Evolutionary conservation across 1,140 invertebrate genomes (phyloP).

Genomic region (Leguminivora glycinivorella): DNA sequence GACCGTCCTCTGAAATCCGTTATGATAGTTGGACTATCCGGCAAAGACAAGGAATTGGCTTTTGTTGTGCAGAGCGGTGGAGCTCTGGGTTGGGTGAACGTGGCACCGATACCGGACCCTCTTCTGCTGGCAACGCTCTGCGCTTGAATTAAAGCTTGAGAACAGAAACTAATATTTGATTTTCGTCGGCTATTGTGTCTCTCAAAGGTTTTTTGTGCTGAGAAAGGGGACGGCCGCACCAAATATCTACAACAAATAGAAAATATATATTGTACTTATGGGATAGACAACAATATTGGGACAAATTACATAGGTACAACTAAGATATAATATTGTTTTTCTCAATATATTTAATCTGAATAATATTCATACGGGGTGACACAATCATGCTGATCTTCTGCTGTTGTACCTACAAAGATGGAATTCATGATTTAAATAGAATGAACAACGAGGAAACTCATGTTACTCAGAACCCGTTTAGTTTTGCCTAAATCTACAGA

Average conservation of each 20-base stretch:
- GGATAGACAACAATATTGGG: too few species aligned
- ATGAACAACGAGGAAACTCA: too few species aligned
- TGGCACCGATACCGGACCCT: constrained; percentile 81
- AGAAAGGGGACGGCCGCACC: constrained; percentile 93
- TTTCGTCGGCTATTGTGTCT: constrained; percentile 93
- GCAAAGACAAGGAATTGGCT: constrained; percentile 92
- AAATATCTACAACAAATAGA: constrained; percentile 83
- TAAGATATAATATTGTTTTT: too few species aligned
- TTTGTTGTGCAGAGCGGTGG: constrained; percentile 89
- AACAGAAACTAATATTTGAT: constrained; percentile 94
- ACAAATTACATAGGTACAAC: too few species aligned
- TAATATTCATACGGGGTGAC: too few species aligned
- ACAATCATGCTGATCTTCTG: too few species aligned
- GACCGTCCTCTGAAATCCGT: constrained; percentile 88
- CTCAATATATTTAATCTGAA: too few species aligned
- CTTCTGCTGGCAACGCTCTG: constrained; percentile 75
- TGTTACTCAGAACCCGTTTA: too few species aligned
- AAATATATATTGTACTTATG: too few species aligned
- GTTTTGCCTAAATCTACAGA: too few species aligned
- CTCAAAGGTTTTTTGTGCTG: constrained; percentile 95
- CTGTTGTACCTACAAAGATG: too few species aligned
- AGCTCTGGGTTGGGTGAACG: constrained; percentile 83
- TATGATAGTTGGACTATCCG: constrained; percentile 90
- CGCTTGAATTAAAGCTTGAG: constrained; percentile 85
- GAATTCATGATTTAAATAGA: too few species aligned